These are phyloP conservation scores for Ptiloglossa arizonensis DNA, from an alignment of 1,140 invertebrate species.

Conservation along the genomic window DNA sequence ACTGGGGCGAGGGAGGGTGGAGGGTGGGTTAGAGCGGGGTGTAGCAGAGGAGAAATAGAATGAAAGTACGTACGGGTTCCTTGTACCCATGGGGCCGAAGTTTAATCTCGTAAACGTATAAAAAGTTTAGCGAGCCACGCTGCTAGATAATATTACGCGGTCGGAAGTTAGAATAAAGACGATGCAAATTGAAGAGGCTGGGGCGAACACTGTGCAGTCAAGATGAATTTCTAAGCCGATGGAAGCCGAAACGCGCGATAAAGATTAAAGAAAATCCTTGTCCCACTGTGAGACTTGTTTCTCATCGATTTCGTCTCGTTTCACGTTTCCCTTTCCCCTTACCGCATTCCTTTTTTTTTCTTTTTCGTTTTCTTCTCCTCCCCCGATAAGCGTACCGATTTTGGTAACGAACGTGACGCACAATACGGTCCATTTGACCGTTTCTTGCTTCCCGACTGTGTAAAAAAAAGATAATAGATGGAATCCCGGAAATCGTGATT, in stretches of 20 bases:
- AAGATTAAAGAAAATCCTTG: slow-evolving; percentile 48
- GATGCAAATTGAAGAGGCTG: slow-evolving; percentile 68
- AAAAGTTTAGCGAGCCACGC: slow-evolving; percentile 73
- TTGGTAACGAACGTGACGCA: no score
- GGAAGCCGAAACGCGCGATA: slow-evolving; percentile 48
- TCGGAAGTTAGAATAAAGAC: slow-evolving; percentile 66
- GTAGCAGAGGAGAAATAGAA: no score
- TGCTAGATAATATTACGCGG: slow-evolving; percentile 69
- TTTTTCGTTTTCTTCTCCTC: no score
- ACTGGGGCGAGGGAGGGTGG: background rate
- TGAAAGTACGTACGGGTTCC: slow-evolving; percentile 47
- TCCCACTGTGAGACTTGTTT: background rate
- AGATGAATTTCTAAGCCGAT: slow-evolving; percentile 56
- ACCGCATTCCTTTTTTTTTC: background rate
- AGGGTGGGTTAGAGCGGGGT: no score
- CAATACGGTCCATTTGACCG: no score
- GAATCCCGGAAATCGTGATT: background rate
- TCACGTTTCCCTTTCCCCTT: background rate
- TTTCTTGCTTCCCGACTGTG: background rate
- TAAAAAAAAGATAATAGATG: background rate
- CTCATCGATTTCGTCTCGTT: background rate
- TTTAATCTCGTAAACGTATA: slow-evolving; percentile 75
- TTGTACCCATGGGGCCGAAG: slow-evolving; percentile 68
- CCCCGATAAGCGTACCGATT: no score
- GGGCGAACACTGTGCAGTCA: slow-evolving; percentile 31